Evolutionary conservation across 2,888 invertebrate species (phyloP).

Genomic region (Tribolium freemani): DNA sequence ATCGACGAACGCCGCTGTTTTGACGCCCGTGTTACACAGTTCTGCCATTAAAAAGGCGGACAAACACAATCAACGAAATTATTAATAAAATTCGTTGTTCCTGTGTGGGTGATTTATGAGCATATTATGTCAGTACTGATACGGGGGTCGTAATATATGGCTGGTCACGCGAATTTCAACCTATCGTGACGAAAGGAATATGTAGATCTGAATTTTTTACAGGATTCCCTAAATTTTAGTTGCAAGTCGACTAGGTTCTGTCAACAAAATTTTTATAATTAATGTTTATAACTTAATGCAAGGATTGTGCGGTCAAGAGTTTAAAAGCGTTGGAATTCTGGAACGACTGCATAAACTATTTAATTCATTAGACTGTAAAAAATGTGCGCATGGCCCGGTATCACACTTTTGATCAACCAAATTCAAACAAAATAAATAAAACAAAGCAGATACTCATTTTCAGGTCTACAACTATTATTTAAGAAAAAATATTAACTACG

Average conservation of each 20-base stretch:
- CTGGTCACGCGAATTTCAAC: conserved; percentile 28
- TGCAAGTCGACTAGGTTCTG: not conserved
- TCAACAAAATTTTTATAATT: conserved; percentile 9
- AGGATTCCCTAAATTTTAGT: conserved; percentile 13
- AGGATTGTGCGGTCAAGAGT: not conserved
- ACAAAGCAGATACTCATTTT: too few species aligned
- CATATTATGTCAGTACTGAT: conserved; percentile 27
- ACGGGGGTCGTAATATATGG: conserved; percentile 17
- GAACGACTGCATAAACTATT: not conserved
- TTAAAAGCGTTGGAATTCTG: not conserved
- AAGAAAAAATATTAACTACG: too few species aligned
- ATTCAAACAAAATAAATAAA: not conserved
- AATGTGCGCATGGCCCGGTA: not conserved
- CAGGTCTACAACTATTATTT: too few species aligned
- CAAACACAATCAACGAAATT: conserved; percentile 11
- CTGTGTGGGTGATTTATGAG: conserved; percentile 16
- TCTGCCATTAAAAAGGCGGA: conserved; percentile 4
- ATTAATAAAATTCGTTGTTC: conserved; percentile 27
- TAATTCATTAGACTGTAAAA: not conserved
- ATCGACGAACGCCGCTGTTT: too few species aligned
- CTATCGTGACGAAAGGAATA: conserved; percentile 20
- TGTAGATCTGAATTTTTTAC: conserved; percentile 11
- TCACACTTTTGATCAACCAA: not conserved
- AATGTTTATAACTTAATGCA: conserved; percentile 7
- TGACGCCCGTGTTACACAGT: not conserved